A percentile compares a stretch with the other conserved stretches of the same genome.
Evolutionary conservation across 2,888 invertebrate genomes (phyloP).

Genomic region (Hirtodrosophila duncani): DNA sequence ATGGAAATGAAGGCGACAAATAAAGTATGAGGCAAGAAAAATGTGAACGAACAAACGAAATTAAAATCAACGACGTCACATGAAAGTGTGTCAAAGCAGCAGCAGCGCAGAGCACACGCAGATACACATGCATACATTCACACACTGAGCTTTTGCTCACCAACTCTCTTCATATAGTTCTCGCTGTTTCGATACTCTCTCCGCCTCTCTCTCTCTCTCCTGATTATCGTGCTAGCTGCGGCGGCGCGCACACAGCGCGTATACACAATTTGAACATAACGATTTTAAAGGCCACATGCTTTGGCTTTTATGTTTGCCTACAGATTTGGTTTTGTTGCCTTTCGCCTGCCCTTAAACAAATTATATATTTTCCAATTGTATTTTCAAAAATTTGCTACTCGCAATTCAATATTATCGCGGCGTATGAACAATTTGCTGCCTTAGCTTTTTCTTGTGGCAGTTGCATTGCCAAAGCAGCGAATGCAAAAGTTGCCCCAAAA

Average conservation of each 20-base stretch:
- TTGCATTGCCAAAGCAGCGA: slow-evolving; percentile 58
- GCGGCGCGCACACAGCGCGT: slow-evolving; percentile 58
- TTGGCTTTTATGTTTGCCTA: slow-evolving; percentile 42
- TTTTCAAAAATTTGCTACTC: too few relatives aligned
- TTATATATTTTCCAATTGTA: not conserved
- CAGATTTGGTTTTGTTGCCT: slow-evolving; percentile 63
- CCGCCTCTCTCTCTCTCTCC: slow-evolving; percentile 1
- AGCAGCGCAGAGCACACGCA: slow-evolving; percentile 28
- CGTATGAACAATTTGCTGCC: slow-evolving; percentile 30
- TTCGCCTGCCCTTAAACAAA: slow-evolving; percentile 7
- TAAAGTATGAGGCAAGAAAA: slow-evolving; percentile 15
- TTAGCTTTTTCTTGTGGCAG: slow-evolving; percentile 28
- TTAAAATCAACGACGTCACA: slow-evolving; percentile 74
- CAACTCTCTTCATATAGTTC: slow-evolving; percentile 3
- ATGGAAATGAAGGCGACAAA: too few relatives aligned
- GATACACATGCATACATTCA: slow-evolving; percentile 21
- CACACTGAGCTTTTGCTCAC: slow-evolving; percentile 49
- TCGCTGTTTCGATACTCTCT: slow-evolving; percentile 8
- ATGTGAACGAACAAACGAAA: slow-evolving; percentile 49
- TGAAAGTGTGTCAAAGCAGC: slow-evolving; percentile 75
- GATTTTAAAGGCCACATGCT: slow-evolving; percentile 54
- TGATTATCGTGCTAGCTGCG: slow-evolving; percentile 40
- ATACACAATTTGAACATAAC: slow-evolving; percentile 50
- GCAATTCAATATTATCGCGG: slow-evolving; percentile 43
- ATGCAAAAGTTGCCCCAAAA: slow-evolving; percentile 53